These are phyloP conservation scores for Petrolisthes cinctipes DNA, from an alignment of 2,888 invertebrate genomes.

Conservation along the genomic window DNA sequence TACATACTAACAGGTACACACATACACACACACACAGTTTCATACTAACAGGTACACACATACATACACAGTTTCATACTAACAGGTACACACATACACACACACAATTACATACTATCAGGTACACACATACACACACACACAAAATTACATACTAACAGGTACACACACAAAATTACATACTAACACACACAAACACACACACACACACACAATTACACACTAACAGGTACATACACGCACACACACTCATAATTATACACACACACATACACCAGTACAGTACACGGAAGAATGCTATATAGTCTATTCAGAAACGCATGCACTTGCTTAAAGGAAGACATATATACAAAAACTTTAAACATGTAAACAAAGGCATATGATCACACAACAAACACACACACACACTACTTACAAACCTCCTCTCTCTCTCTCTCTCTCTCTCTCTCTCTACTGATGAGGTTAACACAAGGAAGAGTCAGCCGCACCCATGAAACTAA, in stretches of 20 bases:
- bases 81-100: too few species aligned
- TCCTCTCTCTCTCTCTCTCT: conserved; percentile 2
- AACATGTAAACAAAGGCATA: neutral
- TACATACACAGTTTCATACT: too few species aligned
- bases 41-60: too few species aligned
- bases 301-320: neutral
- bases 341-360: neutral
- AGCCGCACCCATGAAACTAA: neutral
- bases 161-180: neutral
- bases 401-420: neutral
- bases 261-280: neutral
- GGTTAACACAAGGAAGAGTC: neutral
- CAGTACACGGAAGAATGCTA: too few species aligned
- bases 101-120: too few species aligned
- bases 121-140: too few species aligned
- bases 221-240: neutral
- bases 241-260: conserved; percentile 1
- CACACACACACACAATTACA: neutral
- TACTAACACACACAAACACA: neutral
- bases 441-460: neutral
- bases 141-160: too few species aligned
- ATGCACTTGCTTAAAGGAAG: neutral
- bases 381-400: neutral
- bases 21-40: neutral
- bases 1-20: too few species aligned